Percentiles rank a stretch among this genome's conserved stretches.
Evolutionary conservation across 1,140 invertebrate species (phyloP).

Genomic region (Drosophila orosa): DNA sequence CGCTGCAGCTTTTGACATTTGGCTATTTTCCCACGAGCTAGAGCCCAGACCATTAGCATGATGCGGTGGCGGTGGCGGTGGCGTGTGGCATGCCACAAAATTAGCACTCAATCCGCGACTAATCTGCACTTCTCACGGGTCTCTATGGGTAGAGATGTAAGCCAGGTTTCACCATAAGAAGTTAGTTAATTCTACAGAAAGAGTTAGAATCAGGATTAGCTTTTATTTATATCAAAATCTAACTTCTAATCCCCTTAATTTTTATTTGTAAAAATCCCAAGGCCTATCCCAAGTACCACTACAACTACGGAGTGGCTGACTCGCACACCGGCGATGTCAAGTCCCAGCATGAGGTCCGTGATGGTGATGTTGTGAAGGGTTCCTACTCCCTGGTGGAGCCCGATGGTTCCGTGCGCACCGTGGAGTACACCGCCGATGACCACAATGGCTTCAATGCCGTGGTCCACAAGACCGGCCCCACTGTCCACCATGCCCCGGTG

Average conservation of each 20-base stretch:
- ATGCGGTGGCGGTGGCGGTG: constrained; percentile 23
- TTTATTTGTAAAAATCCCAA: constrained; percentile 30
- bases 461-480: constrained; percentile 84
- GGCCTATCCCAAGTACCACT: constrained; percentile 85
- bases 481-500: constrained; percentile 68
- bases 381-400: constrained; percentile 87
- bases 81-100: constrained; percentile 68
- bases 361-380: constrained; percentile 87
- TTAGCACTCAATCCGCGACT: constrained; percentile 43
- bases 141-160: constrained; percentile 72
- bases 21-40: constrained; percentile 56
- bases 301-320: constrained; percentile 86
- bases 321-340: constrained; percentile 87
- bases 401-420: constrained; percentile 86
- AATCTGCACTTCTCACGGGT: constrained; percentile 32
- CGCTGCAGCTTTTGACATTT: constrained; percentile 61
- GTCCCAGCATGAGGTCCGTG: constrained; percentile 87
- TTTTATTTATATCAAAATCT: too few relatives aligned
- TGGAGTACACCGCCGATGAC: constrained; percentile 90
- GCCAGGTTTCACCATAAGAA: constrained; percentile 85
- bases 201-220: too few relatives aligned
- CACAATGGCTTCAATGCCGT: constrained; percentile 87
- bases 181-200: not conserved
- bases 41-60: constrained; percentile 51
- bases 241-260: not conserved